Conservation (phyloP, 2,113 vertebrate species). For the Synodontis membranacea region DNA sequence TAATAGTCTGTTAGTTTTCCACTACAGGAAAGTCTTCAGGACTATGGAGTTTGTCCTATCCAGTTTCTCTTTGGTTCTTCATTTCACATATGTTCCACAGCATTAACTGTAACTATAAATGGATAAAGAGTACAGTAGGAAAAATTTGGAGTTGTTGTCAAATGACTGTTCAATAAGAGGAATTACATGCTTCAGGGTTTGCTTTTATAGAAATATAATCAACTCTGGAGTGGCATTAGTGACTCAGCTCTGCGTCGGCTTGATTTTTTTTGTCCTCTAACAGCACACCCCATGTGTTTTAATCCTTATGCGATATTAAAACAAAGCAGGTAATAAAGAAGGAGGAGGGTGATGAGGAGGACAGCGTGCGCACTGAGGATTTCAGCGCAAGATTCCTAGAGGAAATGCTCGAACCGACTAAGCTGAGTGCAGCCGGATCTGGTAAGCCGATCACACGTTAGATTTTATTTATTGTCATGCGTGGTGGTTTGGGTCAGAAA, state of each 20-base stretch:
- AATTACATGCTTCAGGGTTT: background rate
- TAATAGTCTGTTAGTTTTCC: background rate
- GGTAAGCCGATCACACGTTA: background rate
- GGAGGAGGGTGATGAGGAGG: slow-evolving; percentile 55
- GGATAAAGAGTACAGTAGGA: background rate
- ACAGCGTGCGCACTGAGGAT: slow-evolving; percentile 78
- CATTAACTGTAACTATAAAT: background rate
- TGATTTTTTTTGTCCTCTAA: background rate
- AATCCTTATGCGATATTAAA: background rate
- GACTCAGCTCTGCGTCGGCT: background rate
- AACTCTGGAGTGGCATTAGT: background rate
- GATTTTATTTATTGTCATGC: background rate
- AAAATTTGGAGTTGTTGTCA: background rate
- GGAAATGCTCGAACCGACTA: slow-evolving; percentile 64
- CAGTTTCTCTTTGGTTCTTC: background rate
- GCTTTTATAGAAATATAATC: background rate
- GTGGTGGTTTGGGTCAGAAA: background rate
- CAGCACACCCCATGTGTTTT: background rate
- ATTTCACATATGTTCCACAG: background rate
- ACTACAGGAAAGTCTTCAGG: background rate
- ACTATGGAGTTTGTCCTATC: background rate
- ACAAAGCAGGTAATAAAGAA: background rate
- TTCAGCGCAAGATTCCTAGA: slow-evolving; percentile 69
- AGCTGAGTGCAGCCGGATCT: slow-evolving; percentile 9
- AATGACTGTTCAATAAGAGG: no score